phyloP scores from a whole-genome alignment of 2,888 invertebrate species.

The Pristionchus mayeri region DNA sequence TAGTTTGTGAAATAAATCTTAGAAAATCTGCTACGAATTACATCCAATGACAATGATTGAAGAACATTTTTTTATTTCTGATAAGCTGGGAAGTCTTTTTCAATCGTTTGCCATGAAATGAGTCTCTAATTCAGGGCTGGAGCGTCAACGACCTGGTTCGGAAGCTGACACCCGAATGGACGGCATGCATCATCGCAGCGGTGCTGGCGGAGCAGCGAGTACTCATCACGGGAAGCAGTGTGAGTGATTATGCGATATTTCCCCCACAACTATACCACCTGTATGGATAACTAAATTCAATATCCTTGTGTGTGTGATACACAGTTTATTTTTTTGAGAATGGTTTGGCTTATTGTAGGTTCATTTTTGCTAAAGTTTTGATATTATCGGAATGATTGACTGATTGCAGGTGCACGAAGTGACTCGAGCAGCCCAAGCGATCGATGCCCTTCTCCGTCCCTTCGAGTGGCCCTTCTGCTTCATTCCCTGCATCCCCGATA shows the following conservation, averaged over 20 bases:
- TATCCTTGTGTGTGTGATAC: no score
- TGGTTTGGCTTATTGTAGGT: no score
- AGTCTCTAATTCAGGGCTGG: background rate
- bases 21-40: no score
- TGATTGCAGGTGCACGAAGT: constrained; percentile 59
- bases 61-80: no score
- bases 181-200: constrained; percentile 53
- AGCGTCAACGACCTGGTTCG: background rate
- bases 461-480: constrained; percentile 69
- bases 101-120: background rate
- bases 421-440: constrained; percentile 63
- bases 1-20: no score
- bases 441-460: constrained; percentile 64
- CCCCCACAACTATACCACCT: no score
- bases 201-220: constrained; percentile 55
- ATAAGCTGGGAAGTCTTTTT: no score
- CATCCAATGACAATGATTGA: no score
- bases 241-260: constrained; percentile 45
- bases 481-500: constrained; percentile 68
- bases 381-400: background rate
- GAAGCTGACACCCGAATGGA: constrained; percentile 52
- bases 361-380: no score
- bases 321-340: no score
- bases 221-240: constrained; percentile 54
- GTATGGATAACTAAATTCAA: no score